Evolutionary conservation across 2,113 vertebrate species (phyloP).

Genomic region (Asarcornis scutulata): DNA sequence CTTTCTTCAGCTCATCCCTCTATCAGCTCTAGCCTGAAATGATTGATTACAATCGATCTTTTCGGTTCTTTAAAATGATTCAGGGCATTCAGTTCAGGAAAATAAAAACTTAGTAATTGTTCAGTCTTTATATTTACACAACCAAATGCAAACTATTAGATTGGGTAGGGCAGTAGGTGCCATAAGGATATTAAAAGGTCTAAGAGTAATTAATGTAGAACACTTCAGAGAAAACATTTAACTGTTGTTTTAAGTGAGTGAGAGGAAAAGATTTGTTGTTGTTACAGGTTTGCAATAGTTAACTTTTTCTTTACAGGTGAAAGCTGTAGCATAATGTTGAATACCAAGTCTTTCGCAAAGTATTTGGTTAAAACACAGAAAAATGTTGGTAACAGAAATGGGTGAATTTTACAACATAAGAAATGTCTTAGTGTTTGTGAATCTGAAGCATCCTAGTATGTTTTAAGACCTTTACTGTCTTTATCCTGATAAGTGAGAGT

Average conservation of each 20-base stretch:
- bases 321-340: background rate
- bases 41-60: background rate
- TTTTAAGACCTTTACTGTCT: background rate
- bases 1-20: background rate
- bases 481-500: background rate
- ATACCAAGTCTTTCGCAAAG: background rate
- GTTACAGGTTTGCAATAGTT: background rate
- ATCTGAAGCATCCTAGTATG: background rate
- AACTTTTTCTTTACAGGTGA: background rate
- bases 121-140: conserved; percentile 44
- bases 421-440: background rate
- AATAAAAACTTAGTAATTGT: conserved; percentile 10
- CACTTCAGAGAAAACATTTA: conserved; percentile 3
- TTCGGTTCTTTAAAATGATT: conserved; percentile 16
- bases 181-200: background rate
- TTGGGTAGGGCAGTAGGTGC: background rate
- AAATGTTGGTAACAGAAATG: background rate
- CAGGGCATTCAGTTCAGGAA: background rate
- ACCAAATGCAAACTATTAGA: conserved; percentile 3
- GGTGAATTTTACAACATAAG: background rate
- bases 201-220: conserved; percentile 12
- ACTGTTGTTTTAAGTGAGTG: background rate
- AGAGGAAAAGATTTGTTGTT: background rate
- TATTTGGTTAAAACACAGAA: background rate
- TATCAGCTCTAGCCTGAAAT: background rate